Percentiles rank a stretch among this genome's conserved stretches.
Evolutionary conservation across 30 jellyfish, hydroid and myxozoan species (phyloP).

Genomic region (Hydra vulgaris): DNA sequence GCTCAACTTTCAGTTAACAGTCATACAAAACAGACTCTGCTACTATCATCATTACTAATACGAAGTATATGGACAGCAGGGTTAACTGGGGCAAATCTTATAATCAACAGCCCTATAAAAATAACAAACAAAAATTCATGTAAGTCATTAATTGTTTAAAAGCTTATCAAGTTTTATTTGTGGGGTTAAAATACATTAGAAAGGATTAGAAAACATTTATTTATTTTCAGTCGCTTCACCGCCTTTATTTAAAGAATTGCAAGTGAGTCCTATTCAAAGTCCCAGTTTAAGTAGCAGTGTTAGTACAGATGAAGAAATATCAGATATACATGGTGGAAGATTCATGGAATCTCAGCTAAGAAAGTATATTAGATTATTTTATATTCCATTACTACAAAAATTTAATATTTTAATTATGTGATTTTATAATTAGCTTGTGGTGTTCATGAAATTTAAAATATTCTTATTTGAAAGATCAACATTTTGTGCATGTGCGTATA

Average conservation of each 20-base stretch:
- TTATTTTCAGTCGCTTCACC: neutral
- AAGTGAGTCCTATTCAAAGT: slow-evolving; percentile 64
- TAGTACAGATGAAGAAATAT: slow-evolving; percentile 92
- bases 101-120: slow-evolving; percentile 21
- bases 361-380: slow-evolving; percentile 13
- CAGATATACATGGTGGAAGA: slow-evolving; percentile 46
- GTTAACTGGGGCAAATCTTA: slow-evolving; percentile 27
- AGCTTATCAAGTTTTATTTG: neutral
- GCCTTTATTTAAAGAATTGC: slow-evolving; percentile 26
- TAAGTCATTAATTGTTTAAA: slow-evolving; percentile 2
- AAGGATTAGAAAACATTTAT: no score
- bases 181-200: no score
- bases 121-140: slow-evolving; percentile 24
- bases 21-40: slow-evolving; percentile 82
- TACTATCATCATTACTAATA: slow-evolving; percentile 63
- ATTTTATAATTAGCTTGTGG: neutral
- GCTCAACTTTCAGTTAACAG: slow-evolving; percentile 67
- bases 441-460: no score
- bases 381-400: neutral
- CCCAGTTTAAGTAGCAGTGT: slow-evolving; percentile 90
- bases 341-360: slow-evolving; percentile 37
- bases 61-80: slow-evolving; percentile 91
- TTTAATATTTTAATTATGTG: neutral
- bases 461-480: no score
- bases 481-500: no score